Conservation (phyloP, 2,888 invertebrate species). For the Drymonia ruficornis region DNA sequence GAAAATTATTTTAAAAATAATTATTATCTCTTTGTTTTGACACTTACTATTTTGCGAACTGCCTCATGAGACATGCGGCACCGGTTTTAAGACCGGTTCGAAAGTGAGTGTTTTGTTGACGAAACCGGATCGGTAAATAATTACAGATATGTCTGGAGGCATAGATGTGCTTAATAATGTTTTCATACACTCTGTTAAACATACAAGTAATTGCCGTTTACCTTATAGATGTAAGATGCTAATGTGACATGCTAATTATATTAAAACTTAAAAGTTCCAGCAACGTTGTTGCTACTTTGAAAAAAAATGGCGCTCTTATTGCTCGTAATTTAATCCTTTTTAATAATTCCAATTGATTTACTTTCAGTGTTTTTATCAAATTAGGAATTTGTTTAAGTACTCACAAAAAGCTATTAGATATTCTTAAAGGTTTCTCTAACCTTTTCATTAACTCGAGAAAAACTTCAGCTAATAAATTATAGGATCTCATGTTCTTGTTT, state of each 20-base stretch:
- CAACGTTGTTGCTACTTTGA: no score
- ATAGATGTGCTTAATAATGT: conserved; percentile 32
- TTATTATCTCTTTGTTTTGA: conserved; percentile 24
- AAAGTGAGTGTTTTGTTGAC: conserved; percentile 73
- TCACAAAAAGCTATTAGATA: background rate
- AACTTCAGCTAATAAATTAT: conserved; percentile 3
- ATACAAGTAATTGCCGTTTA: background rate
- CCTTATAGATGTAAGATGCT: no score
- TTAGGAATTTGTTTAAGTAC: background rate
- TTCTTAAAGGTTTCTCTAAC: background rate
- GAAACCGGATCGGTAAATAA: conserved; percentile 68
- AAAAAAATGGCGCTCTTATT: background rate
- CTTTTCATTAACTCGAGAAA: background rate
- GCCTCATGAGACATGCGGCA: conserved; percentile 35
- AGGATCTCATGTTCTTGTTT: conserved; percentile 22
- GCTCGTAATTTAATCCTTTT: background rate
- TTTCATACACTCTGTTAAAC: conserved; percentile 12
- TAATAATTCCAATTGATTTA: background rate
- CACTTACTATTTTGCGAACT: conserved; percentile 24
- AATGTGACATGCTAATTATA: no score
- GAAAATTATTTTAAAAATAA: background rate
- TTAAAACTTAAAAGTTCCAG: no score
- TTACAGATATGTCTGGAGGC: conserved; percentile 42
- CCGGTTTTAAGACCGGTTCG: conserved; percentile 68
- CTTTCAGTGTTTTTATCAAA: background rate